Evolutionary conservation across 1,140 invertebrate genomes (phyloP), one percentile per base, ranked within the genome.

Genomic region (Drosophila tristis): DNA sequence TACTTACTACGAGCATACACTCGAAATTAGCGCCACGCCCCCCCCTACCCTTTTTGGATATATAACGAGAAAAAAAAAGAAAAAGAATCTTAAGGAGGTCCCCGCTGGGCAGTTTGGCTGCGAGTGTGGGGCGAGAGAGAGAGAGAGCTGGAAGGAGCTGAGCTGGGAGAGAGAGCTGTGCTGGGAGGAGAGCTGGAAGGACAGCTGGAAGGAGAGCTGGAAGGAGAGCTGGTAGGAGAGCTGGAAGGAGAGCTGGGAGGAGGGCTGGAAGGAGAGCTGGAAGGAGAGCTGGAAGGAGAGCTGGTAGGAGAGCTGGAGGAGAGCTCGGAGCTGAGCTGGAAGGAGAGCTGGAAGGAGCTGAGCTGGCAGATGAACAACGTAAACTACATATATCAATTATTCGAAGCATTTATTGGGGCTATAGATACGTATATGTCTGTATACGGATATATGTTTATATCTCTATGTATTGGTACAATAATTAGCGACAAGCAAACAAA

Each of bases 321-420:
- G n/a, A n/a, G n/a, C n/a, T n/a, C n/a, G n/a, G n/a, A n/a, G n/a
- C n/a, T n/a, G n/a, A n/a, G n/a, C n/a, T n/a, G n/a, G n/a, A n/a
- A n/a, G n/a, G n/a, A n/a, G n/a, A n/a, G n/a, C n/a, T 16, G 16
- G 16, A 16, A 25, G 43, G 23, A 23, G 23, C 23, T 23, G 9
- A 20, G 20, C 20, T 20, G 43, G 43, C 45, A 13, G 39, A 48
- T 39, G 56, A 68, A 77, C 62, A 81, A 81, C 61, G 74, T 57
- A 75, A 75, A 78, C 81, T 80, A 87, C 78, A 87, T 78, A 86
- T 86, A 87, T 87, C 82, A 87, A 87, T 87, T 87, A 89, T 89
- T 86, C 78, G 50, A 87, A 87, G 84, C 84, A 87, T 87, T 87
- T 89, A 89, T 87, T 87, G 71, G 72, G 67, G 78, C 55, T 71